These are phyloP conservation scores for Drosophila lutescens DNA, from an alignment of 2,888 invertebrate genomes.

Conservation along the genomic window DNA sequence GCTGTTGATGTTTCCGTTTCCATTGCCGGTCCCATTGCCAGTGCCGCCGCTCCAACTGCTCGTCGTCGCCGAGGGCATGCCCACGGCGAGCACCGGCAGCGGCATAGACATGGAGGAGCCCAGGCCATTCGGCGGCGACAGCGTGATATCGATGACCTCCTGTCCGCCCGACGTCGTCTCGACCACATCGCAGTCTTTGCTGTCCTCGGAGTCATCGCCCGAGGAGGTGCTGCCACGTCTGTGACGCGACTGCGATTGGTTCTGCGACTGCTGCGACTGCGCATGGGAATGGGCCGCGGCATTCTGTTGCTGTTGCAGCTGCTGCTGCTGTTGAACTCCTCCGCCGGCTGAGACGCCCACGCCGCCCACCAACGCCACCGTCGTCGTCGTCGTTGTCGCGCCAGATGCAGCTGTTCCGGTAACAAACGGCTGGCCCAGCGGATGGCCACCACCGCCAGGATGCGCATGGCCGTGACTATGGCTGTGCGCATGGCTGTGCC, in stretches of 20 bases:
- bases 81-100: conserved; percentile 24
- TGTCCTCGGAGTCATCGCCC: conserved; percentile 84
- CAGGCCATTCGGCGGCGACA: conserved; percentile 74
- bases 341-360: conserved; percentile 32
- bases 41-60: conserved; percentile 23
- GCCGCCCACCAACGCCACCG: conserved; percentile 48
- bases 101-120: conserved; percentile 29
- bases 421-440: conserved; percentile 52
- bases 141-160: conserved; percentile 72
- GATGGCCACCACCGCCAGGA: conserved; percentile 4
- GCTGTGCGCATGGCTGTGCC: conserved; percentile 28
- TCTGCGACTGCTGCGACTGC: conserved; percentile 58
- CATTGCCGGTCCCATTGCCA: conserved; percentile 8
- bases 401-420: conserved; percentile 17
- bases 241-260: conserved; percentile 71
- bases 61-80: conserved; percentile 12
- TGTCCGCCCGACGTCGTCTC: conserved; percentile 74
- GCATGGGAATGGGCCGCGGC: conserved; percentile 8
- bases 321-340: conserved; percentile 49
- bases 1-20: conserved; percentile 52
- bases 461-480: conserved; percentile 7
- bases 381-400: conserved; percentile 40
- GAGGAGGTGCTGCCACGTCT: conserved; percentile 84
- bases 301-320: conserved; percentile 53
- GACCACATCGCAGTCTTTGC: conserved; percentile 83